These are phyloP conservation scores for Asarcornis scutulata DNA, from an alignment of 2,113 vertebrate species.

Conservation along the genomic window DNA sequence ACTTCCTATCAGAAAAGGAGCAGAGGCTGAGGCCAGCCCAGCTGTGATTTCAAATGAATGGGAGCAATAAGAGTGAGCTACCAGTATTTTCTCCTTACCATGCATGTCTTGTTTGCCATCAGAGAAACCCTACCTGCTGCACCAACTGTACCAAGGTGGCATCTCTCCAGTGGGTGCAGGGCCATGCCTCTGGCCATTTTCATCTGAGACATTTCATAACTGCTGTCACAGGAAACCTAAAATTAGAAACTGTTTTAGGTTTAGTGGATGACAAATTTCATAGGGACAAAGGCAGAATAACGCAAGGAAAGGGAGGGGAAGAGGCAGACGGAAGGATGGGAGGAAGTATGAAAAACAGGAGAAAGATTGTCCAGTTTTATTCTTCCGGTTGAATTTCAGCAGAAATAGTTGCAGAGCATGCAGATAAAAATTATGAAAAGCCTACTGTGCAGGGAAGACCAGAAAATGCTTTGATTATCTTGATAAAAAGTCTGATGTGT, in stretches of 20 bases:
- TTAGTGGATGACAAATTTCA: neutral
- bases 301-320: neutral
- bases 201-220: neutral
- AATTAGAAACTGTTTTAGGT: neutral
- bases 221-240: neutral
- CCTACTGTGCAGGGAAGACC: neutral
- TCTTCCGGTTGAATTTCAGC: neutral
- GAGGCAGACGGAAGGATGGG: neutral
- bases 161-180: neutral
- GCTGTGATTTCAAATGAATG: neutral
- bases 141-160: neutral
- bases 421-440: neutral
- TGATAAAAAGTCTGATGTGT: neutral
- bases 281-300: neutral
- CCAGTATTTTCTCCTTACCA: rapidly evolving
- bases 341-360: neutral
- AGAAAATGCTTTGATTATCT: neutral
- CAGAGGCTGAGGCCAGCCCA: neutral
- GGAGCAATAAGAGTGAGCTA: neutral
- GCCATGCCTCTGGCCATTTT: neutral
- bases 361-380: neutral
- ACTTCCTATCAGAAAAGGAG: slow-evolving; percentile 30
- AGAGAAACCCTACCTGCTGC: neutral
- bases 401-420: neutral
- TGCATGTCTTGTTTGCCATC: neutral